Conservation (phyloP, 2,113 vertebrate species). For the Copsychus sechellarum region DNA sequence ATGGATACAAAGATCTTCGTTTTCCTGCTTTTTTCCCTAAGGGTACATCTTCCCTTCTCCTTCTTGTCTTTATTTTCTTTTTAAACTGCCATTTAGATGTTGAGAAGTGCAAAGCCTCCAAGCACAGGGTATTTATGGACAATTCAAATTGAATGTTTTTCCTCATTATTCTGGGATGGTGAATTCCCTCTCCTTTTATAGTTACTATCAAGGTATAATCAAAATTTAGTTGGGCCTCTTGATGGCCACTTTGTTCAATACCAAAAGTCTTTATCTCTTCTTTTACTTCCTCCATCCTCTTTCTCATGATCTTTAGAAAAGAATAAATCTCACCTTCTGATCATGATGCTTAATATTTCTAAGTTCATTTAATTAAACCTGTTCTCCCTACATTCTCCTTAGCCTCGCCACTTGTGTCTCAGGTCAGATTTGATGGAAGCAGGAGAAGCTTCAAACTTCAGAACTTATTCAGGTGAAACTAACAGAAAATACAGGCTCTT, state of each 20-base stretch:
- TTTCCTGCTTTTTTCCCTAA: background rate
- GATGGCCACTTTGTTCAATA: constrained; percentile 18
- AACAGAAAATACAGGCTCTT: background rate
- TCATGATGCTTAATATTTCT: constrained; percentile 19
- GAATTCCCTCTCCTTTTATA: constrained; percentile 25
- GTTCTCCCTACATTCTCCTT: constrained; percentile 24
- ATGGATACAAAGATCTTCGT: background rate
- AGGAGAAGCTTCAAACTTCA: background rate
- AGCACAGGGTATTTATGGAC: constrained; percentile 5
- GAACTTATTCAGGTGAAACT: background rate
- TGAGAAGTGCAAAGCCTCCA: background rate
- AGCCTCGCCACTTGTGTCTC: background rate
- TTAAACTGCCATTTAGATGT: constrained; percentile 24
- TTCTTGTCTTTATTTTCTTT: constrained; percentile 26
- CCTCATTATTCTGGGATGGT: constrained; percentile 17
- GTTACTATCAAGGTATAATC: background rate
- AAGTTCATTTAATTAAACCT: constrained; percentile 46
- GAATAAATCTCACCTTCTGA: constrained; percentile 7
- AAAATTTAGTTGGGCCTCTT: constrained; percentile 3
- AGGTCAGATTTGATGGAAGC: background rate
- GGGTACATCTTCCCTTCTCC: background rate
- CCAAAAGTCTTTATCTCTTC: background rate
- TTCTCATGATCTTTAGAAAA: background rate
- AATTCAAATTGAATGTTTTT: constrained; percentile 7
- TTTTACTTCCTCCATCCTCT: background rate